Conservation (phyloP, 2,113 vertebrate genomes). For the Semicossyphus pulcher region DNA sequence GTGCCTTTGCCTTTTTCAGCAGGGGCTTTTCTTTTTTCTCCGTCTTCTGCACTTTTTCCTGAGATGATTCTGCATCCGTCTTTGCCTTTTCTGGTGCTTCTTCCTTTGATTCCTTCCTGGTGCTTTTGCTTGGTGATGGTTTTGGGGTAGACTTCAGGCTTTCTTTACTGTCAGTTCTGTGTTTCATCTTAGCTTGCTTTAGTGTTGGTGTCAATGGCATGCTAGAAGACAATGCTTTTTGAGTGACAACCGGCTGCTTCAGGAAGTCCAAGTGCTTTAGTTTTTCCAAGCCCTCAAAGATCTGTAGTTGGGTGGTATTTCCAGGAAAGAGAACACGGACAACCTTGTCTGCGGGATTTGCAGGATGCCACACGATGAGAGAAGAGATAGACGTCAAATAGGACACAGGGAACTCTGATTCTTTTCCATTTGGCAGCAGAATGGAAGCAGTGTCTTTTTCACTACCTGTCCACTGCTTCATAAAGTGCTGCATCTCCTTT, state of each 20-base stretch:
- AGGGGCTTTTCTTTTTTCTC: constrained; percentile 92
- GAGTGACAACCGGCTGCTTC: constrained; percentile 91
- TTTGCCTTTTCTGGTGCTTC: constrained; percentile 88
- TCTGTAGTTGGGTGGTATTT: constrained; percentile 92
- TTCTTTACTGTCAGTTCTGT: constrained; percentile 93
- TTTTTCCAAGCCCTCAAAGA: constrained; percentile 96
- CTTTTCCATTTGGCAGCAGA: constrained; percentile 89
- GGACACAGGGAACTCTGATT: constrained; percentile 91
- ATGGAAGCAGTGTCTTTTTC: constrained; percentile 91
- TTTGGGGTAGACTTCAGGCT: constrained; percentile 90
- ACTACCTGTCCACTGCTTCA: constrained; percentile 95
- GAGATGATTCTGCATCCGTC: constrained; percentile 69
- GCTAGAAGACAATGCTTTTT: constrained; percentile 87
- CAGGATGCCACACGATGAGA: constrained; percentile 97
- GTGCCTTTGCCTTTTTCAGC: constrained; percentile 85
- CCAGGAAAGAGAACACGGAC: constrained; percentile 95
- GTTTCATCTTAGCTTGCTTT: constrained; percentile 93
- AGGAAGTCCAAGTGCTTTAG: constrained; percentile 96
- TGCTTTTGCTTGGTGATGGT: constrained; percentile 84
- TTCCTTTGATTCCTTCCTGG: constrained; percentile 91
- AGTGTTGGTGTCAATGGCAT: constrained; percentile 82
- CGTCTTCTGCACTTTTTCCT: constrained; percentile 87
- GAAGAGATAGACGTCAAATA: constrained; percentile 94
- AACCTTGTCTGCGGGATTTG: constrained; percentile 95
- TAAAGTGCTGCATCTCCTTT: constrained; percentile 95